Conservation (phyloP, 2,797 vertebrate species). For the Carcharodon carcharias region DNA sequence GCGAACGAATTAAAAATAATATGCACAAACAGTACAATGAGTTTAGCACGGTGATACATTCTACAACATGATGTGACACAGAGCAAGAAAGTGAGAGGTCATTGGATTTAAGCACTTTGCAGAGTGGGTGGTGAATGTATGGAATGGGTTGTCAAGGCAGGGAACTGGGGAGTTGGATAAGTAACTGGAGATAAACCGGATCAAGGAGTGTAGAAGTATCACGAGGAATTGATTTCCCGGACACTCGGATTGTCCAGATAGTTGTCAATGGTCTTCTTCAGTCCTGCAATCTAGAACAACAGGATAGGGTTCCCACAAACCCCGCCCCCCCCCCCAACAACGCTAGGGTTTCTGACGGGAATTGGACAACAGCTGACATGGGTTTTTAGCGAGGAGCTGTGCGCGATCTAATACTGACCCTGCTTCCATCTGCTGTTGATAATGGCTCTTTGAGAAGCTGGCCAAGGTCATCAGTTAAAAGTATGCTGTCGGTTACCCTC, state of each 20-base stretch:
- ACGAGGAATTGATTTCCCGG: neutral
- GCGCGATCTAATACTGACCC: neutral
- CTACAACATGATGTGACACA: neutral
- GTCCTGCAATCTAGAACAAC: neutral
- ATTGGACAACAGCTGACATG: neutral
- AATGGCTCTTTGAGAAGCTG: neutral
- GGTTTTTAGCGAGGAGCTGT: neutral
- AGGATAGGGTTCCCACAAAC: neutral
- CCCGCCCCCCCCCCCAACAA: neutral
- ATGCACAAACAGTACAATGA: too few relatives aligned
- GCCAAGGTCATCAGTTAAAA: neutral
- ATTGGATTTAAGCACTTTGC: neutral
- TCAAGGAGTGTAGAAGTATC: neutral
- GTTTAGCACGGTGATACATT: neutral
- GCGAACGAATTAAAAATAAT: too few relatives aligned
- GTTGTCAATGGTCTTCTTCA: neutral
- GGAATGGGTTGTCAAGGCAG: neutral
- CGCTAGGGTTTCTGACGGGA: neutral
- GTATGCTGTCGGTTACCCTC: neutral
- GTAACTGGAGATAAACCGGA: neutral
- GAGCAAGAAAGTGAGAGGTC: neutral
- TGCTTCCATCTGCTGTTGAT: neutral
- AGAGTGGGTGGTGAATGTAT: neutral
- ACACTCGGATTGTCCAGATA: neutral
- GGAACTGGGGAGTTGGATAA: neutral